These are phyloP conservation scores for Lytechinus pictus DNA, from an alignment of 35 echinoderm and acorn worm species.

Conservation along the genomic window DNA sequence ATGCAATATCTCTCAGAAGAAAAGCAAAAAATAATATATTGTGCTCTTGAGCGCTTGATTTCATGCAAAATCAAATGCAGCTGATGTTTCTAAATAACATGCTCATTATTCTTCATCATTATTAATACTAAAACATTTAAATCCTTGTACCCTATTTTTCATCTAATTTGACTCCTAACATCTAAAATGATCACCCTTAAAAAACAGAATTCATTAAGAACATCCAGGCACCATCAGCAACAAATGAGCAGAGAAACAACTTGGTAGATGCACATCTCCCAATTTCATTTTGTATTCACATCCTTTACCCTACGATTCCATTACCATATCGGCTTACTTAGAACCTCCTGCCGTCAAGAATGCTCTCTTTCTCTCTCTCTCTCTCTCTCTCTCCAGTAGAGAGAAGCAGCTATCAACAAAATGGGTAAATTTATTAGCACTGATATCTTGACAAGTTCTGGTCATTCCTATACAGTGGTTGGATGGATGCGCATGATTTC, in stretches of 20 bases:
- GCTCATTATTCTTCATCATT: too few relatives aligned
- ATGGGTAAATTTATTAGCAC: constrained; percentile 13
- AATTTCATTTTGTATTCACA: neutral
- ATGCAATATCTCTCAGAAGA: too few relatives aligned
- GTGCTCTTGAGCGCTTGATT: too few relatives aligned
- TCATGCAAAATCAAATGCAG: too few relatives aligned
- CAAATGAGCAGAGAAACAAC: neutral
- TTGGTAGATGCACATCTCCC: neutral
- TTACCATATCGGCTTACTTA: neutral
- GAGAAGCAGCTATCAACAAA: neutral
- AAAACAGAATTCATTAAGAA: too few relatives aligned
- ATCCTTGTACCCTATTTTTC: too few relatives aligned
- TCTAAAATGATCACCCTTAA: too few relatives aligned
- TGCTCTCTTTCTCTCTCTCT: neutral
- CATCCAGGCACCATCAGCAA: neutral
- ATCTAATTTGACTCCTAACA: too few relatives aligned
- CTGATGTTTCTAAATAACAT: too few relatives aligned
- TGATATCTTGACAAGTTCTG: neutral
- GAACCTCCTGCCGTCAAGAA: neutral
- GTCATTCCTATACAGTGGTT: neutral
- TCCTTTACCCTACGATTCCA: neutral
- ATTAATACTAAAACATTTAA: too few relatives aligned
- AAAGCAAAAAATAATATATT: too few relatives aligned
- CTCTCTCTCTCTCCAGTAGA: neutral
- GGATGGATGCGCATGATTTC: neutral